phyloP scores from a whole-genome alignment of 2,888 invertebrate genomes.

The Blastobasis adustella region DNA sequence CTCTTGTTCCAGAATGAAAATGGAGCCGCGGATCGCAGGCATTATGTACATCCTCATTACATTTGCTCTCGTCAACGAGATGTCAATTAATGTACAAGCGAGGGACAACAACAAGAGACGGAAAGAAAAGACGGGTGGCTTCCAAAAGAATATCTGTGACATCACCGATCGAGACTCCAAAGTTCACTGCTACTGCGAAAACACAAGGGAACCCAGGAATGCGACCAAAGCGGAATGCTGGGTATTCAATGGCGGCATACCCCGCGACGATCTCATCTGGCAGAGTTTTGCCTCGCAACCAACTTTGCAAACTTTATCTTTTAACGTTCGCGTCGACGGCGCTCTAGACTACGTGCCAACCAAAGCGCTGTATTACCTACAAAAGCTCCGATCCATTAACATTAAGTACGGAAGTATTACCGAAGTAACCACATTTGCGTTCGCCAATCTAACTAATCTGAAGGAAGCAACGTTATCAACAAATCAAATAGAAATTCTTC shows the following conservation, averaged over 20 bases:
- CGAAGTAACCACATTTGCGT: slow-evolving; percentile 80
- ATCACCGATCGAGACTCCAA: slow-evolving; percentile 71
- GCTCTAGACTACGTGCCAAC: slow-evolving; percentile 82
- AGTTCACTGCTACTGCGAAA: slow-evolving; percentile 81
- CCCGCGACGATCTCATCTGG: slow-evolving; percentile 83
- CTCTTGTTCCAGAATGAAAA: slow-evolving; percentile 64
- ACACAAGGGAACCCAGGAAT: slow-evolving; percentile 64
- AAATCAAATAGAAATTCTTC: slow-evolving; percentile 80
- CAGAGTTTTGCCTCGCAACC: slow-evolving; percentile 83
- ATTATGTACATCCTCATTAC: slow-evolving; percentile 61
- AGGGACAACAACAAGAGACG: slow-evolving; percentile 59
- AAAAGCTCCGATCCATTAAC: slow-evolving; percentile 78
- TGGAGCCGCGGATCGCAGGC: slow-evolving; percentile 55
- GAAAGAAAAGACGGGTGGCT: slow-evolving; percentile 66
- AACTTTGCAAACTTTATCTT: slow-evolving; percentile 79
- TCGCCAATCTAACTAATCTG: slow-evolving; percentile 82
- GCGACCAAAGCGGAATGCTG: slow-evolving; percentile 86
- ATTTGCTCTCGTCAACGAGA: slow-evolving; percentile 61
- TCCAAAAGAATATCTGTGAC: slow-evolving; percentile 74
- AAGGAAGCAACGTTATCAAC: slow-evolving; percentile 79
- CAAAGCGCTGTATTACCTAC: slow-evolving; percentile 79
- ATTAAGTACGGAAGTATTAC: slow-evolving; percentile 84
- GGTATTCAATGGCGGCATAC: slow-evolving; percentile 81
- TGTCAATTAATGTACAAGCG: slow-evolving; percentile 63
- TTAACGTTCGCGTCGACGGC: slow-evolving; percentile 81